Evolutionary conservation across 1,140 invertebrate species (phyloP).

Genomic region (Camponotus floridanus): DNA sequence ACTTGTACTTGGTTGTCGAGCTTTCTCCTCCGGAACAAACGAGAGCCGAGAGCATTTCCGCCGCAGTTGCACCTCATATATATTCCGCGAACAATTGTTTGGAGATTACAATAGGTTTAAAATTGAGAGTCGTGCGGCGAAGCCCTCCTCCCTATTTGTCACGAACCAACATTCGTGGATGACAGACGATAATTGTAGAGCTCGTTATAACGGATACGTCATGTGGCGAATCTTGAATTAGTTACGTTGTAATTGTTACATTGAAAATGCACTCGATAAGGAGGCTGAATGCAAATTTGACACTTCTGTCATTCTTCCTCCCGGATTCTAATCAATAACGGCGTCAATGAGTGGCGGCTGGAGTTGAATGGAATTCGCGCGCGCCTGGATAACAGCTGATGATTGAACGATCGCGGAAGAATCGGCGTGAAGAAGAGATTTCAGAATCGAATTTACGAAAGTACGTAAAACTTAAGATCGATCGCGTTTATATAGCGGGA

Average conservation of each 20-base stretch:
- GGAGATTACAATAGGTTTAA: conserved; percentile 28
- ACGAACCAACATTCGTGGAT: conserved; percentile 2
- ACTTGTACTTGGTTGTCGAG: conserved; percentile 27
- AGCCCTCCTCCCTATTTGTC: background rate
- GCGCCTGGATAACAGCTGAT: conserved; percentile 15
- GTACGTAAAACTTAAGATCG: conserved; percentile 50
- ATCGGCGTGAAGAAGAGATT: conserved; percentile 33
- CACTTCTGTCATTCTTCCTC: background rate
- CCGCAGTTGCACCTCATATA: background rate
- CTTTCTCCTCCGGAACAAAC: background rate
- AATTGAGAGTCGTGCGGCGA: conserved; percentile 10
- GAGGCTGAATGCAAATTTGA: no score
- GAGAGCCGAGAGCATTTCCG: conserved; percentile 22
- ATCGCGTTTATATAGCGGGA: conserved; percentile 19
- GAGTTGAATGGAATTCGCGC: conserved; percentile 8
- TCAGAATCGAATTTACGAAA: conserved; percentile 46
- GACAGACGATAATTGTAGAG: no score
- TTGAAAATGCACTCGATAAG: background rate
- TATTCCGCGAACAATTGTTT: conserved; percentile 36
- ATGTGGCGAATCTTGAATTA: background rate
- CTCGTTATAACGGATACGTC: background rate
- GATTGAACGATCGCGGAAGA: conserved; percentile 26
- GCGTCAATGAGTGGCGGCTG: conserved; percentile 23
- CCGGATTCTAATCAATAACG: conserved; percentile 5
- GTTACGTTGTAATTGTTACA: background rate